Evolutionary conservation across 1,140 invertebrate genomes (phyloP).

Genomic region (Parasteatoda tepidariorum): DNA sequence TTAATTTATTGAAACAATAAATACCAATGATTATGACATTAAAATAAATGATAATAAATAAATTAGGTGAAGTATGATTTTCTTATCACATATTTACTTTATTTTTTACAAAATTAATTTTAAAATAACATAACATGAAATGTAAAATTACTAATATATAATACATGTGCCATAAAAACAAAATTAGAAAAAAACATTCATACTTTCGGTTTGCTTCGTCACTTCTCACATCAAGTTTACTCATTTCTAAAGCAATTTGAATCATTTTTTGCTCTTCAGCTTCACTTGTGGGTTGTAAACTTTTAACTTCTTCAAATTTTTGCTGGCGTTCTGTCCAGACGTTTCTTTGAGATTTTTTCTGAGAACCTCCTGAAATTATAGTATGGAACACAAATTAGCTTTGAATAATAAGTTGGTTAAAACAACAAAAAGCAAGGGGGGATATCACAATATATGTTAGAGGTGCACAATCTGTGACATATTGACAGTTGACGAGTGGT

Average conservation of each 20-base stretch:
- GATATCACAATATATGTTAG: no score
- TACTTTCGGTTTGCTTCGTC: conserved; percentile 1
- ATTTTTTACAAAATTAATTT: not conserved
- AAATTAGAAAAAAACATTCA: not conserved
- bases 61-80: not conserved
- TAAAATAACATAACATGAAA: not conserved
- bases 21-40: not conserved
- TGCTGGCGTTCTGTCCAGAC: conserved; percentile 8
- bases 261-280: conserved; percentile 32
- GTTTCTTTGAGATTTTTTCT: not conserved
- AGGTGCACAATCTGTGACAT: no score
- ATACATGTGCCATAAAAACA: not conserved
- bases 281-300: conserved; percentile 12
- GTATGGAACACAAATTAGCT: no score
- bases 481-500: no score
- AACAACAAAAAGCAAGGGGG: no score
- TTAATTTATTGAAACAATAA: no score
- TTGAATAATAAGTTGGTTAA: no score
- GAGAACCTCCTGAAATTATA: not conserved
- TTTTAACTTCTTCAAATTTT: not conserved
- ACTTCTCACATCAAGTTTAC: not conserved
- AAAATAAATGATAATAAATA: not conserved
- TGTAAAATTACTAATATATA: not conserved
- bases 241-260: conserved; percentile 10
- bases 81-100: not conserved